Percentiles rank a stretch among this genome's conserved stretches.
Conservation (phyloP, 2,797 vertebrate species). For the Picus viridis region DNA sequence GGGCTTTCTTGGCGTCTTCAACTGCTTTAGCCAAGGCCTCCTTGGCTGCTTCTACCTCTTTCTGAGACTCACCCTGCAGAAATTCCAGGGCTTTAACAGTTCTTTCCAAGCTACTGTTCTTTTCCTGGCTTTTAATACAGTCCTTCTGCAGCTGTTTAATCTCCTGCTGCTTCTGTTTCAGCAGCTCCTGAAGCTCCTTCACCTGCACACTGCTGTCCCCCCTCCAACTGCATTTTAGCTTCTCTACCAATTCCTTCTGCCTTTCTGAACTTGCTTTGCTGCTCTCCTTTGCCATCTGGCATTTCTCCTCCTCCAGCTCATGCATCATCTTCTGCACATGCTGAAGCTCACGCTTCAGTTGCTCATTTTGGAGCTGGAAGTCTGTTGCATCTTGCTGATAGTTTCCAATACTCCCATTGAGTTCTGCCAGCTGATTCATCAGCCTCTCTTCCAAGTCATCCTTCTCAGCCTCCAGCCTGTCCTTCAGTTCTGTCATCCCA, state of each 20-base stretch:
- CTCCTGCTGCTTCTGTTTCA: slow-evolving; percentile 95
- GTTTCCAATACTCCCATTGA: slow-evolving; percentile 97
- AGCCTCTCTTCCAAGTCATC: slow-evolving; percentile 96
- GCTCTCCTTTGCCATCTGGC: slow-evolving; percentile 86
- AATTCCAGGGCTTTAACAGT: slow-evolving; percentile 87
- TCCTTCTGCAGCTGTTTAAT: slow-evolving; percentile 94
- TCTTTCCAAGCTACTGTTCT: slow-evolving; percentile 87
- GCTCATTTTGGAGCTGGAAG: slow-evolving; percentile 80
- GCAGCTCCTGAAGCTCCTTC: slow-evolving; percentile 92
- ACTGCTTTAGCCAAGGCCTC: slow-evolving; percentile 73
- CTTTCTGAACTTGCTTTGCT: slow-evolving; percentile 83
- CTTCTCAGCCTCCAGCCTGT: slow-evolving; percentile 86
- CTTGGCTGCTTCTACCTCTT: slow-evolving; percentile 80
- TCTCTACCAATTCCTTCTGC: slow-evolving; percentile 88
- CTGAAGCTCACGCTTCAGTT: slow-evolving; percentile 79
- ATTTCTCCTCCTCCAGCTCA: slow-evolving; percentile 89
- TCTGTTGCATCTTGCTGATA: slow-evolving; percentile 93
- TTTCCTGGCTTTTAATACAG: slow-evolving; percentile 93
- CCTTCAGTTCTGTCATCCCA: slow-evolving; percentile 78
- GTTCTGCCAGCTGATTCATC: slow-evolving; percentile 97
- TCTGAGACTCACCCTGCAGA: slow-evolving; percentile 80
- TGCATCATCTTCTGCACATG: slow-evolving; percentile 77
- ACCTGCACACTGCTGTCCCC: slow-evolving; percentile 83
- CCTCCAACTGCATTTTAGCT: slow-evolving; percentile 85
- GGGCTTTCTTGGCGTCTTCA: slow-evolving; percentile 78